Evolutionary conservation across 1,140 invertebrate species (phyloP), one percentile per base, ranked within the genome.

Genomic region (Zaprionus tsacasi): DNA sequence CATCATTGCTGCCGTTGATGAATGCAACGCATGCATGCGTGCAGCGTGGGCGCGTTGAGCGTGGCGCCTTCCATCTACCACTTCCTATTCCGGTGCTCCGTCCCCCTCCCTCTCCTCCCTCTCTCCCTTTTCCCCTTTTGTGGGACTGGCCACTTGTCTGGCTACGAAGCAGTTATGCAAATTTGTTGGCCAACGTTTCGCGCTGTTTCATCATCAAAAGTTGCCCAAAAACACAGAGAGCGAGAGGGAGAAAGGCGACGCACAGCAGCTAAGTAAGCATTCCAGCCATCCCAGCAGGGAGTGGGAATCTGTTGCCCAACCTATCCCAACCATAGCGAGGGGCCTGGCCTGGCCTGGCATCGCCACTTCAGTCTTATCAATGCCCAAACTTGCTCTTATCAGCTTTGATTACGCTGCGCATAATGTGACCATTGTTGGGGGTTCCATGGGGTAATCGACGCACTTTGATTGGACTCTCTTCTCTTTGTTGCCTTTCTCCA

Each of bases 1-100:
- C 35, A 43, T 57, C 40, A 35, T 65, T 70, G 50, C 66, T 68
- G 81, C 58, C 82, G 79, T 83, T 87, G 83, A 88, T 88, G 83
- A 88, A 89, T 88, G 83, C 85, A 88, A 82, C 77, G 83, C 83
- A 88, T 89, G 83, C 83, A 88, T 88, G 83, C 83, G 83, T 88
- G 74, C 87, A 76, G 50, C 79, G 70, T 57, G 67, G 66, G 67
- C 36, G 45, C 45, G 45, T 12, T 25, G 17, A 21, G 45, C 45
- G n/a, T 45, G 15, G 45, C 45, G 45, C 17, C 45, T 25, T 50
- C 45, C 45, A 10, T 50, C 45, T 50, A 50, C 45, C 45, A 50
- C 69, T 45, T 61, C 60, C 48, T 54, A 64, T 52, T 35, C 15
- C 40, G 40, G 11, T 35, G 10, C 27, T 21, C 27, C 12, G 13